These are phyloP conservation scores for Helostoma temminkii DNA, from an alignment of 2,797 vertebrate species.

Conservation along the genomic window DNA sequence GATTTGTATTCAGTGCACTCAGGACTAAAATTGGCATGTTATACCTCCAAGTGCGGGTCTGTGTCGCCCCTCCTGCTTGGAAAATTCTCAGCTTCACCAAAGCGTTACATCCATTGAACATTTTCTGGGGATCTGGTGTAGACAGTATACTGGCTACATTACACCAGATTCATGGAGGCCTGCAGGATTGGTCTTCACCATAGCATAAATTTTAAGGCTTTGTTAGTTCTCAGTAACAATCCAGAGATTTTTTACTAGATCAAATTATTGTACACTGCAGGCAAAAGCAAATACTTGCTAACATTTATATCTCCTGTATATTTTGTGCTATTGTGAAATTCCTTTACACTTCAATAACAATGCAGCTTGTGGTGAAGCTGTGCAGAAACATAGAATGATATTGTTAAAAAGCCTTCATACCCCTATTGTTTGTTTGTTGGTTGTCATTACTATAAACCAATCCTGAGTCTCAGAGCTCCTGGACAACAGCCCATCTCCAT, in stretches of 20 bases:
- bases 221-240: conserved; percentile 11
- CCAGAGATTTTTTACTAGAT: neutral
- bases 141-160: conserved; percentile 6
- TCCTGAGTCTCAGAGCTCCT: conserved; percentile 3
- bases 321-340: neutral
- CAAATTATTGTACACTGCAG: neutral
- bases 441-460: conserved; percentile 29
- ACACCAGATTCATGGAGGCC: conserved; percentile 4
- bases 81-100: conserved; percentile 21
- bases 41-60: conserved; percentile 21
- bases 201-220: conserved; percentile 14
- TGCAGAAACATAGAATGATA: neutral
- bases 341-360: neutral
- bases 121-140: conserved; percentile 20
- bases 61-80: neutral
- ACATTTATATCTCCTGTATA: neutral
- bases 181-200: neutral
- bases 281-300: neutral
- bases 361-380: conserved; percentile 3
- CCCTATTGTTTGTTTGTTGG: conserved; percentile 4
- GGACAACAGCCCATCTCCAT: conserved; percentile 30
- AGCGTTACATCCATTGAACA: conserved; percentile 30
- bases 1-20: conserved; percentile 60
- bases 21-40: conserved; percentile 42
- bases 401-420: neutral